These are phyloP conservation scores for Myrmecophaga tridactyla DNA, from an alignment of 2,113 vertebrate species.

Conservation along the genomic window DNA sequence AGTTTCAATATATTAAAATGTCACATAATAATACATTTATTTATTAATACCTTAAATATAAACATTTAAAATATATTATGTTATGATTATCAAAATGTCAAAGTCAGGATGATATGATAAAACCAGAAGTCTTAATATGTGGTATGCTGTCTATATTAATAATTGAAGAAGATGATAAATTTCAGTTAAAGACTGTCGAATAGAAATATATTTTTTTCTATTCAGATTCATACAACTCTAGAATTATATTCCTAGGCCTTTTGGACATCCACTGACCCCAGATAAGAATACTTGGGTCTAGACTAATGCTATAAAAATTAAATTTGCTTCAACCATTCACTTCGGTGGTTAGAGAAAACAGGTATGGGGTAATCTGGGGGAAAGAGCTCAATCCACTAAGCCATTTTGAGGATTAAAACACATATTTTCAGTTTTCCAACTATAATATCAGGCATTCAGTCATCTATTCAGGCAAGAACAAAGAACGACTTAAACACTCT, in stretches of 20 bases:
- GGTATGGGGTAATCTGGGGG: background rate
- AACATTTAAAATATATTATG: background rate
- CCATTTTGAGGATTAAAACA: background rate
- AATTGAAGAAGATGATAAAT: background rate
- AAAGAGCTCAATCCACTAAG: background rate
- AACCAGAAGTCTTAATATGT: no score
- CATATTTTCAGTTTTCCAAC: background rate
- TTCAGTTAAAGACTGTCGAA: background rate
- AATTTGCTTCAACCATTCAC: background rate
- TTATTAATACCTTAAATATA: background rate
- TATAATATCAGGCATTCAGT: background rate
- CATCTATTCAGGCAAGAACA: background rate
- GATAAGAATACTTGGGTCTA: background rate
- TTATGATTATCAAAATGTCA: background rate
- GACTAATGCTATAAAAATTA: background rate
- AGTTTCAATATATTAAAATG: background rate
- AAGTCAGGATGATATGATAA: background rate
- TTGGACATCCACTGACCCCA: background rate
- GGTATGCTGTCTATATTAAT: background rate
- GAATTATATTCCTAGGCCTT: background rate
- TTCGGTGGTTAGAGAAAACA: background rate
- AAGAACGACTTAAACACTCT: background rate
- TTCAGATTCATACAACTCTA: background rate
- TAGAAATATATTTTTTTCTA: background rate
- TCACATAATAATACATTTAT: background rate